A percentile compares a stretch with the other conserved stretches of the same genome.
Evolutionary conservation across 2,888 invertebrate species (phyloP).

Genomic region (Palloptera scutellata): DNA sequence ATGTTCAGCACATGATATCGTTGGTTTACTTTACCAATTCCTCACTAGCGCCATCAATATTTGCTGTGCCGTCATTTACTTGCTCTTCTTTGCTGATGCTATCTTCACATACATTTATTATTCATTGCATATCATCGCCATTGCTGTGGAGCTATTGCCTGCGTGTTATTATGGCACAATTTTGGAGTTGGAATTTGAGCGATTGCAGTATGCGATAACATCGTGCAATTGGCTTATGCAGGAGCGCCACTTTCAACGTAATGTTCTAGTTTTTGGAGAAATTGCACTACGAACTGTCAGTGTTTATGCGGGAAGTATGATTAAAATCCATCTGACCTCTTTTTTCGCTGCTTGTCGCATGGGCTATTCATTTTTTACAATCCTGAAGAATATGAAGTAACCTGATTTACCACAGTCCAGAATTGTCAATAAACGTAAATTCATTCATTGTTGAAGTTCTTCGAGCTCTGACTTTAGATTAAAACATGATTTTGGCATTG

Average conservation of each 20-base stretch:
- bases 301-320: background rate
- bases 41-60: slow-evolving; percentile 39
- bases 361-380: background rate
- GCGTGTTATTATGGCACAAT: slow-evolving; percentile 20
- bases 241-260: slow-evolving; percentile 2
- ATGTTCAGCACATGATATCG: slow-evolving; percentile 35
- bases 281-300: background rate
- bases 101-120: slow-evolving; percentile 33
- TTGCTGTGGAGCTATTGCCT: slow-evolving; percentile 40
- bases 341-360: background rate
- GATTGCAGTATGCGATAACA: slow-evolving; percentile 15
- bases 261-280: background rate
- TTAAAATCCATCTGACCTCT: background rate
- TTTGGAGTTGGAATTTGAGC: slow-evolving; percentile 10
- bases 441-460: too few species aligned
- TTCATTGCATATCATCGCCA: slow-evolving; percentile 26
- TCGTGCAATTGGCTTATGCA: slow-evolving; percentile 17
- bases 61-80: slow-evolving; percentile 39
- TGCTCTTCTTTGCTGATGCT: slow-evolving; percentile 38
- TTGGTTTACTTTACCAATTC: slow-evolving; percentile 43
- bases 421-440: too few species aligned
- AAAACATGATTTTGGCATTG: too few species aligned
- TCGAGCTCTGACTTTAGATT: too few species aligned
- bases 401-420: too few species aligned
- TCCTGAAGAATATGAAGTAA: background rate